Conservation (phyloP, 2,888 invertebrate species). For the Craniophora ligustri region DNA sequence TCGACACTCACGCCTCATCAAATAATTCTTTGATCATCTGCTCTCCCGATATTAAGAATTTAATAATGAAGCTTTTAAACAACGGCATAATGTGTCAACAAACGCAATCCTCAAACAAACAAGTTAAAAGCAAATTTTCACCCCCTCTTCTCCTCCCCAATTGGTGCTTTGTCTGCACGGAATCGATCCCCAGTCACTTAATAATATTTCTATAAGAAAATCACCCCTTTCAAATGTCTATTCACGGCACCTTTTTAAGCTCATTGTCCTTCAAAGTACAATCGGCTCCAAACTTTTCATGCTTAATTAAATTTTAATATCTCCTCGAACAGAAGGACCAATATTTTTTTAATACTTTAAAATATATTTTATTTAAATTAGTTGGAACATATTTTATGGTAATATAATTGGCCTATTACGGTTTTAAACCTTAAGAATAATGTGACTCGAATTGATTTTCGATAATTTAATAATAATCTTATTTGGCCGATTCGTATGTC, state of each 20-base stretch:
- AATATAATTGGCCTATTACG: conserved; percentile 48
- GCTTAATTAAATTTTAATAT: conserved; percentile 77
- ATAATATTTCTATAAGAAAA: conserved; percentile 82
- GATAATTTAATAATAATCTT: conserved; percentile 27
- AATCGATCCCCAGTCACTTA: conserved; percentile 79
- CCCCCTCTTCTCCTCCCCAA: conserved; percentile 52
- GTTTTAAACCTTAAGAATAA: conserved; percentile 16
- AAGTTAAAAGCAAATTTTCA: conserved; percentile 71
- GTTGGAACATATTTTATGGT: conserved; percentile 44
- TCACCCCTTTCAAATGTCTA: conserved; percentile 55
- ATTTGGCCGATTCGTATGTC: conserved; percentile 28
- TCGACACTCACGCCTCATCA: conserved; percentile 10
- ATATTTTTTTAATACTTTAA: conserved; percentile 50
- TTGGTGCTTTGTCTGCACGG: conserved; percentile 67
- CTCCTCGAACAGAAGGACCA: conserved; percentile 58
- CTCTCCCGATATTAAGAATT: conserved; percentile 41
- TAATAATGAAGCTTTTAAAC: conserved; percentile 44
- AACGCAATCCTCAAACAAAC: conserved; percentile 68
- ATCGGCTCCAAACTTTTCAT: conserved; percentile 69
- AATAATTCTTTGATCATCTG: conserved; percentile 42
- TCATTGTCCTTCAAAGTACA: conserved; percentile 74
- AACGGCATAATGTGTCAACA: conserved; percentile 60
- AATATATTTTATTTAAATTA: conserved; percentile 45
- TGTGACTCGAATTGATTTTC: conserved; percentile 29
- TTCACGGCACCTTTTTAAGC: conserved; percentile 62